Evolutionary conservation across 2,888 invertebrate genomes (phyloP), one percentile per base, ranked within the genome.

Genomic region (Dasypolia templi): DNA sequence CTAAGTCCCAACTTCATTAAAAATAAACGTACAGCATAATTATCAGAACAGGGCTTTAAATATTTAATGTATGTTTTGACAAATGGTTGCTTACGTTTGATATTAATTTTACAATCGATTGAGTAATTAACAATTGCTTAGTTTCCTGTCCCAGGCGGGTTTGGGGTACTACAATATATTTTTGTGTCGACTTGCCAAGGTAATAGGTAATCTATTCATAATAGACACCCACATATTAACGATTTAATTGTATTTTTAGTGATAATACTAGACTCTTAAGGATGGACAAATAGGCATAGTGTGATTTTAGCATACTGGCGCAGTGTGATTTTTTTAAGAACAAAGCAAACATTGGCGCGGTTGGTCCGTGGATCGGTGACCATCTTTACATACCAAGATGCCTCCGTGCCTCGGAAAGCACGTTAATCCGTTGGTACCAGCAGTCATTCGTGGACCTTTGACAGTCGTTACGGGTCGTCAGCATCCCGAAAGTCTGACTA

Each of bases 21-120:
- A 71, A 70, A n/a, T 59, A 44, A 62, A 72, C 51, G 19, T 51
- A 72, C 55, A 17, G 32, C 67, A 62, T 81, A 80, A 79, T 81
- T 76, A 77, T 72, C 55, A 35, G 55, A 62, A 68, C 64, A 44
- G 14, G 14, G 55, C n/a, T 65, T 71, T 73, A 68, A 71, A 71
- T 71, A 73, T 58, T 79, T 2, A 64, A 77, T 81, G 64, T 72
- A 59, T 70, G 51, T 68, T 68, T 72, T 85, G 85, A 83, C 85
- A 69, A 82, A 83, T 83, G 79, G 44, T 82, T 66, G 56, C 65
- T 70, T 51, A 59, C 59, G 58, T 67, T 71, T 78, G 72, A 78
- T 78, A 79, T 76, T 82, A 73, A 73, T 85, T 78, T 73, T 63
- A 83, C 44, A 79, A 75, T 79, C 66, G 68, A 83, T 78, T 85